Evolutionary conservation across 1,140 invertebrate genomes (phyloP).

Genomic region (Hetaerina americana): DNA sequence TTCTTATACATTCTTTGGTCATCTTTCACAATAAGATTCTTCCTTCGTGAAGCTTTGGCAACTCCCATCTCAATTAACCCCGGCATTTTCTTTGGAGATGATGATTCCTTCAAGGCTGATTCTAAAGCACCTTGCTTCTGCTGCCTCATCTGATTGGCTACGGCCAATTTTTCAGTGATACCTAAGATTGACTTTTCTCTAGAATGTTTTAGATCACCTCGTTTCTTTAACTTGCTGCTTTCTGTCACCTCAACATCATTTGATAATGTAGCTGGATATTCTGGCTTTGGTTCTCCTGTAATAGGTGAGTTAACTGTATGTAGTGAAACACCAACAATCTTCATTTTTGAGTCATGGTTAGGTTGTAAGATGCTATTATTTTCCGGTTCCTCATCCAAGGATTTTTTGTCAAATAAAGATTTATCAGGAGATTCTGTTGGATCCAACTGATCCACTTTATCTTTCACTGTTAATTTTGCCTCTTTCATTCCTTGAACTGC

Average conservation of each 20-base stretch:
- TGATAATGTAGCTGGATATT: background rate
- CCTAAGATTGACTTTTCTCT: background rate
- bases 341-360: background rate
- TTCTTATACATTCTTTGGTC: background rate
- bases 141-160: background rate
- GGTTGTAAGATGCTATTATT: no score
- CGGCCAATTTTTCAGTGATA: background rate
- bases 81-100: background rate
- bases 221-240: background rate
- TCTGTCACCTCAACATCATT: background rate
- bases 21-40: background rate
- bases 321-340: background rate
- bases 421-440: no score
- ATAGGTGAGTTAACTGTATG: background rate
- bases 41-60: background rate
- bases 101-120: background rate
- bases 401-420: no score
- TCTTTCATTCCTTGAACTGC: no score
- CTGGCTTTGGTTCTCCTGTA: background rate
- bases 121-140: background rate
- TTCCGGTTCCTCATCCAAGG: no score
- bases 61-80: background rate
- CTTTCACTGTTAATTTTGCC: no score
- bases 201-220: background rate
- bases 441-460: no score